Conservation (phyloP, 2,113 vertebrate genomes). For the Leptodactylus fuscus region DNA sequence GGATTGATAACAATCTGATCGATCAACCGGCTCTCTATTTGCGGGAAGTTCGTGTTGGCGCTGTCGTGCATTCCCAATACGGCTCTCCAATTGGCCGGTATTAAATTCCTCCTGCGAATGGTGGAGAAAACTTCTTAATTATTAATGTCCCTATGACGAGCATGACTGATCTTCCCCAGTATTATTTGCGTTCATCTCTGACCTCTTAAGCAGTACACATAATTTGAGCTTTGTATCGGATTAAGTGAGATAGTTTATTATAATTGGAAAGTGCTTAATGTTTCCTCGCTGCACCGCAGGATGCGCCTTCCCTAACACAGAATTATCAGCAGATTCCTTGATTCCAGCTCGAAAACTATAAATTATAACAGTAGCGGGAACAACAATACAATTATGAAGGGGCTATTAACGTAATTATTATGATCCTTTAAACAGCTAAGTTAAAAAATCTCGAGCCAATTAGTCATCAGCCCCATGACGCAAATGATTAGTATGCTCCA, state of each 20-base stretch:
- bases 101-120: constrained; percentile 79
- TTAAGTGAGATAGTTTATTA: constrained; percentile 31
- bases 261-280: constrained; percentile 11
- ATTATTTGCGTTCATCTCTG: constrained; percentile 50
- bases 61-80: constrained; percentile 79
- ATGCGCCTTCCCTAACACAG: background rate
- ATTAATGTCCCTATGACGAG: constrained; percentile 30
- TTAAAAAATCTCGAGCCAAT: constrained; percentile 52
- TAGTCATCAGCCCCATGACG: constrained; percentile 32
- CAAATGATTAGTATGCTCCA: constrained; percentile 29
- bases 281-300: background rate
- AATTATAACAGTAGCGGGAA: constrained; percentile 61
- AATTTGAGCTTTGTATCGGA: constrained; percentile 52
- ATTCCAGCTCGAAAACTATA: constrained; percentile 59
- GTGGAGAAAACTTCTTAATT: constrained; percentile 47
- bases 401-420: constrained; percentile 61
- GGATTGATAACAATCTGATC: constrained; percentile 83
- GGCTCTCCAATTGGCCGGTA: constrained; percentile 78
- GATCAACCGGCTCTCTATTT: constrained; percentile 68
- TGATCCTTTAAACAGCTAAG: constrained; percentile 57
- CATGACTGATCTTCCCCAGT: constrained; percentile 30
- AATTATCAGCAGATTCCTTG: constrained; percentile 8
- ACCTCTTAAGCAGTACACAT: constrained; percentile 18
- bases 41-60: constrained; percentile 64
- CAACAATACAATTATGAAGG: constrained; percentile 46